Base-by-base conservation (phyloP, 2,113 vertebrate species). In the Ia io region DNA sequence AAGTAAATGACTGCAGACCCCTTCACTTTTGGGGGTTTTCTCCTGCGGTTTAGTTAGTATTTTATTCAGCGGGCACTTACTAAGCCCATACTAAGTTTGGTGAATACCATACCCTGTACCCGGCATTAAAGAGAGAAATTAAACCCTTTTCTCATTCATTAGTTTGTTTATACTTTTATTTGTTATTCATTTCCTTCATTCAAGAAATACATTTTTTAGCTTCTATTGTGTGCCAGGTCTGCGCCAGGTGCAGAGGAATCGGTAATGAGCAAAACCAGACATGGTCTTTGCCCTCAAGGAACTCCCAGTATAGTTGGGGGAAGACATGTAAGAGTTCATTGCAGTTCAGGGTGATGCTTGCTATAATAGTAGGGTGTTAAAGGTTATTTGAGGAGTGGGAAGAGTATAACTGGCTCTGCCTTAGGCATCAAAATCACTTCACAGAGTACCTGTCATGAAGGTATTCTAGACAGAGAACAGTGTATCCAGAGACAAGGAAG, bases 141-240 rank as follows among this genome's bases (percentile, higher is more conserved):
- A 63, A 63, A 14, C 32, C 49, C 20, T 93, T 67, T 96, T 88
- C 16, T 69, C 82, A 51, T 63, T 53, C 20, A 42, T 88, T 85
- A n/a, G 11, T 65, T 89, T 85, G n/a, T 90, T 96, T 87, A 86
- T 91, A 63, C 94, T 95, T 94, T 94, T 96, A 95, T 63, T 67
- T 95, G 90, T 53, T 95, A 91, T 89, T 93, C 76, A 93, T 96
- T 96, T 95, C 73, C 77, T 97, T 97, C 76, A 59, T 78, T 83
- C 28, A 69, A 70, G 65, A 95, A 95, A 28, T 59, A 80, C 40
- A 73, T 67, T 53, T 59, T 91, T 87, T 77, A 37, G 32, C 56
- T 92, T 56, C 63, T 76, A 10, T 53, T 84, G n/a, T 88, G 47
- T 6, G 47, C 88, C 76, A 87, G 74, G 86, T 73, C 65, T 67